Evolutionary conservation across 1,140 invertebrate species (phyloP).

Genomic region (Caerostris darwini): DNA sequence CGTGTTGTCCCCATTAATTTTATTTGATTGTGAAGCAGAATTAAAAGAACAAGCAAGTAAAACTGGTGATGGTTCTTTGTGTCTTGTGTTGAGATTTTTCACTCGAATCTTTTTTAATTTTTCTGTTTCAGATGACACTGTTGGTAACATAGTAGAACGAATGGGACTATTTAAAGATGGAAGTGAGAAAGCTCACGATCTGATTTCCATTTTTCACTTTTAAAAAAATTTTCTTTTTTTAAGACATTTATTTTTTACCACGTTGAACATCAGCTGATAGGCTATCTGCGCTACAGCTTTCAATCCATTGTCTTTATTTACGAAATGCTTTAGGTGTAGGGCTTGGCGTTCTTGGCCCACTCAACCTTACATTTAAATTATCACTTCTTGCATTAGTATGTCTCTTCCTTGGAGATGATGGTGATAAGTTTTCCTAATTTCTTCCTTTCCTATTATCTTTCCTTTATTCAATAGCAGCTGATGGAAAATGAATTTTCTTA

Average conservation of each 20-base stretch:
- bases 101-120: conserved; percentile 12
- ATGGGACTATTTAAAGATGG: conserved; percentile 74
- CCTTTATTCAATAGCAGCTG: conserved; percentile 21
- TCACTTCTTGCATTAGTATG: not conserved
- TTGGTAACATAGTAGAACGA: conserved; percentile 31
- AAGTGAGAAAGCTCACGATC: conserved; percentile 52
- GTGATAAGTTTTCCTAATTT: conserved; percentile 47
- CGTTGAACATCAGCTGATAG: conserved; percentile 55
- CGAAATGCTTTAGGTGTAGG: not conserved
- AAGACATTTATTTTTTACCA: conserved; percentile 44
- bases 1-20: conserved; percentile 44
- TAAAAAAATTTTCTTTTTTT: conserved; percentile 63
- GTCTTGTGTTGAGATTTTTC: conserved; percentile 30
- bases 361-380: conserved; percentile 39
- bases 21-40: not conserved
- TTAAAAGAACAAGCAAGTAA: not conserved
- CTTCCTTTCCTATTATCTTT: conserved; percentile 7
- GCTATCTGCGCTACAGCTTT: conserved; percentile 69
- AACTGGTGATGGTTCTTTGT: conserved; percentile 30
- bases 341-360: conserved; percentile 78
- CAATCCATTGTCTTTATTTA: conserved; percentile 71
- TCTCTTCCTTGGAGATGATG: conserved; percentile 33
- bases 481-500: conserved; percentile 45
- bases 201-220: conserved; percentile 49
- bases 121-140: conserved; percentile 34